These are phyloP conservation scores for Eufriesea mexicana DNA, from an alignment of 1,140 invertebrate genomes.

Conservation along the genomic window DNA sequence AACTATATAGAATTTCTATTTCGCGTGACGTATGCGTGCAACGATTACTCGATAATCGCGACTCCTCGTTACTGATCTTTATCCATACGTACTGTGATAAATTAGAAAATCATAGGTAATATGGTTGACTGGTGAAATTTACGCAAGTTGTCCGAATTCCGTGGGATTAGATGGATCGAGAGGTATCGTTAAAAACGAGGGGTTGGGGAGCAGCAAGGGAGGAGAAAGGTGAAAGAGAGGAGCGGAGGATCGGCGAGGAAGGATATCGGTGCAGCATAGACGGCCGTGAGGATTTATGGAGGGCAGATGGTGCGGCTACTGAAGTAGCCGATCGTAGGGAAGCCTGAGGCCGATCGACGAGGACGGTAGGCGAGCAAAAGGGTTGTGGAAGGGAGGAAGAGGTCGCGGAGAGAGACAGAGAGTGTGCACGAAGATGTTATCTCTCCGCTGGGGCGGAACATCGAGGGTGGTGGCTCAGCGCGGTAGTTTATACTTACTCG, in stretches of 20 bases:
- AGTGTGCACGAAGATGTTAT: conserved; percentile 69
- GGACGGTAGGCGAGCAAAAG: conserved; percentile 61
- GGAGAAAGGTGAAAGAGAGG: too few relatives aligned
- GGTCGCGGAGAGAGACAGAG: conserved; percentile 32
- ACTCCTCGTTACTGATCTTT: too few relatives aligned
- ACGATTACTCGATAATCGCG: too few relatives aligned
- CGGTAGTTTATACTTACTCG: conserved; percentile 72
- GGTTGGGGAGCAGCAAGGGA: too few relatives aligned
- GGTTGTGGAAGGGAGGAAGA: conserved; percentile 55
- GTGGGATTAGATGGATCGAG: too few relatives aligned
- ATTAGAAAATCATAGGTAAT: too few relatives aligned
- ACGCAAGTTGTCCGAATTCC: too few relatives aligned
- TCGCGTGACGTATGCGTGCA: too few relatives aligned
- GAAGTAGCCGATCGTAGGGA: conserved; percentile 63
- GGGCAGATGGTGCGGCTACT: conserved; percentile 66
- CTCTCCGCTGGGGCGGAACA: conserved; percentile 72
- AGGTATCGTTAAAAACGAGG: too few relatives aligned
- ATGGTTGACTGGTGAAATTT: too few relatives aligned
- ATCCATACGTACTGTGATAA: too few relatives aligned
- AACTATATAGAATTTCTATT: too few relatives aligned
- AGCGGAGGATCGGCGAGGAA: neutral
- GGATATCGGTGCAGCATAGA: conserved; percentile 57
- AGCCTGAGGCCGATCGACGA: conserved; percentile 62
- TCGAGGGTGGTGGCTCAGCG: conserved; percentile 71
- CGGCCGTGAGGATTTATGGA: conserved; percentile 59